These are phyloP conservation scores for Trinectes maculatus DNA, from an alignment of 2,113 vertebrate species.

Conservation along the genomic window DNA sequence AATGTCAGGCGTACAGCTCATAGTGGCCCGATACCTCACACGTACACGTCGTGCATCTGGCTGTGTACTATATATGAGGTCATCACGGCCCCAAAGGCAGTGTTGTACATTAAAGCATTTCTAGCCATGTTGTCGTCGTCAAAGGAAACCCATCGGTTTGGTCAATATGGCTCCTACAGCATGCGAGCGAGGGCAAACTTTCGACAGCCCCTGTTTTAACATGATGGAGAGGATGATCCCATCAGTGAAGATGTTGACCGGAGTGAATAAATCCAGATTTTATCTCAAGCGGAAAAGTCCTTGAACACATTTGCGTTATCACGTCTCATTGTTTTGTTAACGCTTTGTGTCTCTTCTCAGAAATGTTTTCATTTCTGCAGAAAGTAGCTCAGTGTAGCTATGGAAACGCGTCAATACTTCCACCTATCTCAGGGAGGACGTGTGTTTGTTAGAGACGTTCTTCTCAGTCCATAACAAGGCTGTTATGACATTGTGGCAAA, in stretches of 20 bases:
- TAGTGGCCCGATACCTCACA: too few relatives aligned
- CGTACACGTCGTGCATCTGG: too few relatives aligned
- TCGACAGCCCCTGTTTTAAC: background rate
- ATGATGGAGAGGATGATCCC: background rate
- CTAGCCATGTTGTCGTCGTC: too few relatives aligned
- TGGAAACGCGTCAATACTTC: slow-evolving; percentile 43
- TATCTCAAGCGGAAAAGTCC: background rate
- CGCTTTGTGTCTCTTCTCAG: slow-evolving; percentile 13
- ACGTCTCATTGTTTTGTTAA: slow-evolving; percentile 4
- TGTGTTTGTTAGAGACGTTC: slow-evolving; percentile 39
- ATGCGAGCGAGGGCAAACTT: slow-evolving; percentile 1
- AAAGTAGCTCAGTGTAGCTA: slow-evolving; percentile 47
- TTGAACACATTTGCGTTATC: slow-evolving; percentile 1
- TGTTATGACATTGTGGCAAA: slow-evolving; percentile 37
- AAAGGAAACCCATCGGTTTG: too few relatives aligned
- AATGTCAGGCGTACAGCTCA: too few relatives aligned
- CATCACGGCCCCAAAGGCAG: too few relatives aligned
- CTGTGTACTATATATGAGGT: too few relatives aligned
- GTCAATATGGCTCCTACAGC: too few relatives aligned
- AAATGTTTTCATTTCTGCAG: slow-evolving; percentile 29
- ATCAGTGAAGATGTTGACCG: background rate
- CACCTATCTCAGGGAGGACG: slow-evolving; percentile 17
- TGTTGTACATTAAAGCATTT: too few relatives aligned
- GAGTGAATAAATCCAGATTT: background rate
- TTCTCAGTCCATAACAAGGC: slow-evolving; percentile 30